Conservation (phyloP, 2,888 invertebrate species). For the Rotaria macrura region DNA sequence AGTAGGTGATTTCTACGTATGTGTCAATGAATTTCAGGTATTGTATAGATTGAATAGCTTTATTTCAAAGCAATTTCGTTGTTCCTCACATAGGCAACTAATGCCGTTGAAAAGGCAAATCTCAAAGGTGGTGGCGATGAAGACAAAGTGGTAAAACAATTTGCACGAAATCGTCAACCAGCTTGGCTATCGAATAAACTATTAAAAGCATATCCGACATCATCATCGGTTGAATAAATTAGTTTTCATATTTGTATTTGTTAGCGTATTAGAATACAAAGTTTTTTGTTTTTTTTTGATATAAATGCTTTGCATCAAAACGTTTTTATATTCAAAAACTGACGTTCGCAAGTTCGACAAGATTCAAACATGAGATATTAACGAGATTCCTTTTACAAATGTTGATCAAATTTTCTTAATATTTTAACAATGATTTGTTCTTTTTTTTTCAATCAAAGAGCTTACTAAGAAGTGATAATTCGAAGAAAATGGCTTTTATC, state of each 20-base stretch:
- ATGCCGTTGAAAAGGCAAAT: not conserved
- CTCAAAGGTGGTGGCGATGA: not conserved
- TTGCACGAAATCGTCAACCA: not conserved
- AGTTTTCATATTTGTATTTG: not conserved
- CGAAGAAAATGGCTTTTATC: too few relatives aligned
- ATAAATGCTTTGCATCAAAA: not conserved
- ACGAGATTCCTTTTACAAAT: too few relatives aligned
- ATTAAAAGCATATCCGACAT: not conserved
- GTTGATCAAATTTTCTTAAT: too few relatives aligned
- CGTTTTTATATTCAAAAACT: too few relatives aligned
- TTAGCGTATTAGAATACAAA: not conserved
- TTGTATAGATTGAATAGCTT: not conserved
- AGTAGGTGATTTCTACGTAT: not conserved
- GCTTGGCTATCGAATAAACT: conserved; percentile 9
- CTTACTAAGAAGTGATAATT: too few relatives aligned
- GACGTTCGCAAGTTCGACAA: too few relatives aligned
- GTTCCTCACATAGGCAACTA: not conserved
- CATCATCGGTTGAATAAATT: not conserved
- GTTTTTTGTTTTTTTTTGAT: not conserved
- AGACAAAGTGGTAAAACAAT: not conserved
- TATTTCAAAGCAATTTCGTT: not conserved
- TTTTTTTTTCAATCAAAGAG: too few relatives aligned
- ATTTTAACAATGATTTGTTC: too few relatives aligned
- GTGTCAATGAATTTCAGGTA: not conserved
- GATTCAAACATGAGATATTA: too few relatives aligned